phyloP scores from a whole-genome alignment of 2,888 invertebrate genomes.

The Monochamus alternatus region DNA sequence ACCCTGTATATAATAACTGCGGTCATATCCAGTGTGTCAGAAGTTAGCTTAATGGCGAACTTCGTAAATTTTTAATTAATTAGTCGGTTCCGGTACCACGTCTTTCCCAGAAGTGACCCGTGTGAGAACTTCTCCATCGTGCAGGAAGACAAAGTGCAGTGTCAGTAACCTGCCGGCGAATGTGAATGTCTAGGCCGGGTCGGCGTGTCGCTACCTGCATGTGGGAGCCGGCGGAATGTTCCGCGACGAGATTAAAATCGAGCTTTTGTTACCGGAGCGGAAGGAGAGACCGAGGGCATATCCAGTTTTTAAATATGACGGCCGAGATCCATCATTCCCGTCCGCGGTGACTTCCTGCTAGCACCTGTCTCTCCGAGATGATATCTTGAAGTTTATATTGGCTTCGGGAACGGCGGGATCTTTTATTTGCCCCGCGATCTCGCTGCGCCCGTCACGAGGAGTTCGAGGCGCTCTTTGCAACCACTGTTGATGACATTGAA shows the following conservation, averaged over 20 bases:
- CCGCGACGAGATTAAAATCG: background rate
- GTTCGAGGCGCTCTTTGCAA: background rate
- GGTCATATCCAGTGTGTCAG: no score
- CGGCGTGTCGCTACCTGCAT: constrained; percentile 16
- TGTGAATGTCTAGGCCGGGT: constrained; percentile 14
- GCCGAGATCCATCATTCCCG: background rate
- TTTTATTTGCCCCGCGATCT: constrained; percentile 9
- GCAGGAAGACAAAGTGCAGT: constrained; percentile 15
- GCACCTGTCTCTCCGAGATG: constrained; percentile 5
- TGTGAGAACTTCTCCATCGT: constrained; percentile 16
- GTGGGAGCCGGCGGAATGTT: constrained; percentile 7
- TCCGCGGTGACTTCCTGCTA: background rate
- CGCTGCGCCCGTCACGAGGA: background rate
- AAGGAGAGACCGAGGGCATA: background rate
- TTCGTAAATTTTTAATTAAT: no score
- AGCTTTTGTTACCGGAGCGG: background rate
- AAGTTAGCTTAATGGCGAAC: no score
- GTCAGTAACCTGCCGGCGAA: constrained; percentile 26
- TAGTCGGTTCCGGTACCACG: no score
- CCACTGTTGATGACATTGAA: constrained; percentile 1
- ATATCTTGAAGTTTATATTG: constrained; percentile 13
- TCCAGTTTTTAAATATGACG: constrained; percentile 11
- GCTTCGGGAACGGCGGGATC: background rate
- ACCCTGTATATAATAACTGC: no score
- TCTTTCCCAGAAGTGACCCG: constrained; percentile 1